Conservation (phyloP, 2,888 invertebrate genomes). For the Limnephilus lunatus region DNA sequence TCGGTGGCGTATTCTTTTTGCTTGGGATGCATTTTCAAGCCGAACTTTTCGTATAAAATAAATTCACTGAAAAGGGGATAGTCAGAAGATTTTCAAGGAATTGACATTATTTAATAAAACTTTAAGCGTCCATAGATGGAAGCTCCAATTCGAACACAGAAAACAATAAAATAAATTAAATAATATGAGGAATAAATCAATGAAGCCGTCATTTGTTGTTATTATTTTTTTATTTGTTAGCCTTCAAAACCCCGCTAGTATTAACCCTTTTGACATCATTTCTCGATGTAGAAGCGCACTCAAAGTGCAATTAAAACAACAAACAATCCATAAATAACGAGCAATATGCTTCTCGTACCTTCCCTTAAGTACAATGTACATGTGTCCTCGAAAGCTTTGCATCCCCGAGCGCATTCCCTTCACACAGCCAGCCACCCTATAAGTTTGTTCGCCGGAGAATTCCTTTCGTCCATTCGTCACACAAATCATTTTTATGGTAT, state of each 20-base stretch:
- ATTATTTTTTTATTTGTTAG: background rate
- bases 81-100: background rate
- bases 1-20: slow-evolving; percentile 32
- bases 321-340: slow-evolving; percentile 40
- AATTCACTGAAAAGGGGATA: background rate
- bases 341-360: slow-evolving; percentile 15
- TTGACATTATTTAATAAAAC: background rate
- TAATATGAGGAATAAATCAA: background rate
- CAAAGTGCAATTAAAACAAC: slow-evolving; percentile 39
- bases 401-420: slow-evolving; percentile 39
- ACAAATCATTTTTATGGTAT: slow-evolving; percentile 66
- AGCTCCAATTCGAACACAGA: background rate
- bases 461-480: slow-evolving; percentile 66
- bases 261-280: background rate
- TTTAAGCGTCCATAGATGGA: background rate
- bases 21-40: background rate
- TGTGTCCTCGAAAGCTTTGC: slow-evolving; percentile 40
- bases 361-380: background rate
- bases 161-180: background rate
- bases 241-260: background rate
- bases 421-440: slow-evolving; percentile 25
- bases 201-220: background rate
- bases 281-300: background rate
- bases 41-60: background rate
- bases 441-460: slow-evolving; percentile 56